phyloP scores from a whole-genome alignment of 2,797 vertebrate species.

The Falco cherrug region DNA sequence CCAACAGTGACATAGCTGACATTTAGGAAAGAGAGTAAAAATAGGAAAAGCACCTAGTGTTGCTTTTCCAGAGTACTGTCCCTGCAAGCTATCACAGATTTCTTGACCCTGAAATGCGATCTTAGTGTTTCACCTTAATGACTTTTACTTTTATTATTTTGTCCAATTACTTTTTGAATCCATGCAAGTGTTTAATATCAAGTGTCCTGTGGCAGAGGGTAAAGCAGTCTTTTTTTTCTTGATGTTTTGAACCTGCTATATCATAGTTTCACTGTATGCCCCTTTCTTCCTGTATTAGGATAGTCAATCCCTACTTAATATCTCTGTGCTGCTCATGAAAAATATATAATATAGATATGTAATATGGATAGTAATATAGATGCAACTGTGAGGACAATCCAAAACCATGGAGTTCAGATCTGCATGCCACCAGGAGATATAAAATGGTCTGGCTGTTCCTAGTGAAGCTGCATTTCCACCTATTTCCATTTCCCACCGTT shows the following conservation, averaged over 20 bases:
- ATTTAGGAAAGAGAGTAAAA: neutral
- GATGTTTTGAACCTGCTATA: neutral
- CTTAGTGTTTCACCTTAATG: neutral
- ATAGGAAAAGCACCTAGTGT: neutral
- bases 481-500: neutral
- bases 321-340: neutral
- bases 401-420: neutral
- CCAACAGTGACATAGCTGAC: neutral
- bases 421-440: neutral
- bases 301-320: neutral
- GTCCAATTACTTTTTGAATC: neutral
- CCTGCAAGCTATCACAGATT: neutral
- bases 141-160: neutral
- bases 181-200: fast-evolving
- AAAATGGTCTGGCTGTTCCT: neutral
- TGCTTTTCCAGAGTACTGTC: neutral
- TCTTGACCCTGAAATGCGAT: neutral
- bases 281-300: neutral
- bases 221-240: neutral
- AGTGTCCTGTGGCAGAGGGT: neutral
- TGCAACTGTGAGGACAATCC: neutral
- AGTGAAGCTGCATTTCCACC: neutral
- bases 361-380: neutral
- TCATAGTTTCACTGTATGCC: neutral
- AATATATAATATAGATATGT: no score